Conservation (phyloP, 2,113 vertebrate species). For the Chitala chitala region DNA sequence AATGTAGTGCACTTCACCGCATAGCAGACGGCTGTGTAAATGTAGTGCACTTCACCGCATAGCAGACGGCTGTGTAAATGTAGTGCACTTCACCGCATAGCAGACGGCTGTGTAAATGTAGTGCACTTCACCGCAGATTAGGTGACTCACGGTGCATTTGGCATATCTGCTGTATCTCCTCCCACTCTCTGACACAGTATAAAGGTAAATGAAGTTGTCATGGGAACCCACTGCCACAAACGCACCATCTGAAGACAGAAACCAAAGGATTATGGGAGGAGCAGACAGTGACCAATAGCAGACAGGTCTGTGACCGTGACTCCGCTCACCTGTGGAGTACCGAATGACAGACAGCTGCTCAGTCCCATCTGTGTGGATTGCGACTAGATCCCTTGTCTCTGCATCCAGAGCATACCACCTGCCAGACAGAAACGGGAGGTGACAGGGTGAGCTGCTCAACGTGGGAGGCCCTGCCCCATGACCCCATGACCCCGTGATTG, state of each 20-base stretch:
- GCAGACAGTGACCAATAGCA: background rate
- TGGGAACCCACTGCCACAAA: conserved; percentile 94
- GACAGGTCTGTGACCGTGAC: background rate
- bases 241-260: conserved; percentile 70
- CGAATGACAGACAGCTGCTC: conserved; percentile 96
- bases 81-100: too few species aligned
- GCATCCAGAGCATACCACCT: conserved; percentile 97
- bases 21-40: too few species aligned
- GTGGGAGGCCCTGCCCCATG: background rate
- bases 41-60: too few species aligned
- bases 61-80: too few species aligned
- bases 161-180: conserved; percentile 90
- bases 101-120: too few species aligned
- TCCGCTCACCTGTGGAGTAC: conserved; percentile 80
- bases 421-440: conserved; percentile 5
- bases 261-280: background rate
- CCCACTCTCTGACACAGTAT: conserved; percentile 84
- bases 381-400: conserved; percentile 90
- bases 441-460: background rate
- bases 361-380: conserved; percentile 93
- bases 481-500: background rate
- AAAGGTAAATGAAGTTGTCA: conserved; percentile 98
- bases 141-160: conserved; percentile 85
- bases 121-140: too few species aligned
- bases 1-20: too few species aligned